A percentile compares a stretch with the other conserved stretches of the same genome.
Evolutionary conservation across 2,888 invertebrate species (phyloP).

Genomic region (Apantesis nais): DNA sequence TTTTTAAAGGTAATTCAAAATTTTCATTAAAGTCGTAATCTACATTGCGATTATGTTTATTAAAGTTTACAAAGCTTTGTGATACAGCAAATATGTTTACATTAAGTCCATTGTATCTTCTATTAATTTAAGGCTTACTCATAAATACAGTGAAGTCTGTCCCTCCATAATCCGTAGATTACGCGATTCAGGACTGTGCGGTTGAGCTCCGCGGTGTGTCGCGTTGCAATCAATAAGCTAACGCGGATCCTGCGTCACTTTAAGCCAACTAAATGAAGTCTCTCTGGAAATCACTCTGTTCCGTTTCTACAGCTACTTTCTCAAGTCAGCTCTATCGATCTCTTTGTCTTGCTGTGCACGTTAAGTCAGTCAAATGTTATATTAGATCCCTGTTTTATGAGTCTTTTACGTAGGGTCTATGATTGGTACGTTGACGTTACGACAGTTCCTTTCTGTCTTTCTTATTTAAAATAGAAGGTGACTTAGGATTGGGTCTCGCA

Average conservation of each 20-base stretch:
- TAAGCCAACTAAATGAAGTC: constrained; percentile 70
- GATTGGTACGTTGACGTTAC: constrained; percentile 37
- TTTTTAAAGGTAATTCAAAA: not conserved
- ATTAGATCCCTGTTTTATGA: constrained; percentile 33
- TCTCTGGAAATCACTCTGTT: constrained; percentile 40
- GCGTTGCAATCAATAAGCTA: constrained; percentile 61
- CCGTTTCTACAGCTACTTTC: constrained; percentile 29
- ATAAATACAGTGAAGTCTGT: constrained; percentile 53
- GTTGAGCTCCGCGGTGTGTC: constrained; percentile 48
- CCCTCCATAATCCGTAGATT: constrained; percentile 63
- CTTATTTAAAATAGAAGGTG: constrained; percentile 32
- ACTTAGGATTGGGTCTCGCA: constrained; percentile 28
- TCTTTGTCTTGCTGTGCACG: constrained; percentile 30
- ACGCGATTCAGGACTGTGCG: constrained; percentile 51
- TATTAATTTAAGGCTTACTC: constrained; percentile 52
- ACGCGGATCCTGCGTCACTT: constrained; percentile 56
- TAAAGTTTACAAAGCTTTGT: constrained; percentile 15
- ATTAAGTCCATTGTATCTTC: constrained; percentile 31
- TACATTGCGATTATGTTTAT: not conserved
- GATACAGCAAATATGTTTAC: constrained; percentile 33
- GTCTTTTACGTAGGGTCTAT: constrained; percentile 23
- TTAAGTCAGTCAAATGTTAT: constrained; percentile 35
- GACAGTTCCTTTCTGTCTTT: constrained; percentile 30
- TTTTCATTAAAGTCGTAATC: not conserved
- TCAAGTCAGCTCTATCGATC: constrained; percentile 41